Conservation (phyloP, 2,797 vertebrate species). For the Danio kyathit region DNA sequence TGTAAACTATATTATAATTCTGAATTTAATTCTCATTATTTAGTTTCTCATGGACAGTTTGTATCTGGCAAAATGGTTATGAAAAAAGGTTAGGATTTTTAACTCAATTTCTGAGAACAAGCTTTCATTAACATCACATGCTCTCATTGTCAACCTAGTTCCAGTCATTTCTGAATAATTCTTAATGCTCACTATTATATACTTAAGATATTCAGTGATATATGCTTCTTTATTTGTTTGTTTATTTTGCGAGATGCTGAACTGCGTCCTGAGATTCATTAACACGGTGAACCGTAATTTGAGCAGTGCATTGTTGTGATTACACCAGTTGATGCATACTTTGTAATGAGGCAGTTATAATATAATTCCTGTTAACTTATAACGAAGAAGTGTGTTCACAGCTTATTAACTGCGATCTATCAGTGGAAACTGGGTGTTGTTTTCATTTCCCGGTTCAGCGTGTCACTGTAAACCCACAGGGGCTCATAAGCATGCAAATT, state of each 20-base stretch:
- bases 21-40: too few relatives aligned
- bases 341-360: not conserved
- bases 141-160: not conserved
- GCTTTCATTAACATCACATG: not conserved
- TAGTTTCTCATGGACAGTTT: too few relatives aligned
- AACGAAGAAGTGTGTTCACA: not conserved
- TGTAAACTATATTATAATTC: too few relatives aligned
- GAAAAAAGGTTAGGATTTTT: too few relatives aligned
- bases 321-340: not conserved
- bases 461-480: constrained; percentile 12
- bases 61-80: too few relatives aligned
- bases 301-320: not conserved
- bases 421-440: not conserved
- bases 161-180: not conserved
- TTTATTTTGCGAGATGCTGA: not conserved
- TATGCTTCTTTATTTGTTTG: not conserved
- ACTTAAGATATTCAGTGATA: not conserved
- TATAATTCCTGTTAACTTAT: constrained; percentile 3
- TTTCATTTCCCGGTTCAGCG: not conserved
- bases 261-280: not conserved
- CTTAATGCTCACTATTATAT: not conserved
- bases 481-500: constrained; percentile 24
- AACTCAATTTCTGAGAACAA: too few relatives aligned
- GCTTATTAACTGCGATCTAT: constrained; percentile 20
- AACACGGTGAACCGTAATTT: not conserved